Conservation (phyloP, 2,113 vertebrate species). For the Nothoprocta pentlandii region DNA sequence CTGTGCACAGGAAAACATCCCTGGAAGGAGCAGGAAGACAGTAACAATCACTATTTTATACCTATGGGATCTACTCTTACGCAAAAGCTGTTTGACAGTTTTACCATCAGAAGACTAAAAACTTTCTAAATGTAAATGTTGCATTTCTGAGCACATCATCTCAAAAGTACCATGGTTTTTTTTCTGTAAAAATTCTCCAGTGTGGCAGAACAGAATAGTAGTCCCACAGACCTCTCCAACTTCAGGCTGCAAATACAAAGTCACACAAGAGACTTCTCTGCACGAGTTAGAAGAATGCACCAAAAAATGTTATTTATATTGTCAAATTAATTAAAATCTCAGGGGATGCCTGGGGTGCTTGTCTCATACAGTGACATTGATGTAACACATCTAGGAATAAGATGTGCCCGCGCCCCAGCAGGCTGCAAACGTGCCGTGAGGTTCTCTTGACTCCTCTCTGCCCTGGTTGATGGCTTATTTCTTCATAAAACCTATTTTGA, state of each 20-base stretch:
- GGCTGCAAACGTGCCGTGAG: not conserved
- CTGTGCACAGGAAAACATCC: not conserved
- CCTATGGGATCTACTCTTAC: not conserved
- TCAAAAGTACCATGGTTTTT: not conserved
- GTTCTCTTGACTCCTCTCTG: not conserved
- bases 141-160: not conserved
- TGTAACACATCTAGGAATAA: conserved; percentile 21
- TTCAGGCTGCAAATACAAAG: not conserved
- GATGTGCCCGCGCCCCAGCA: not conserved
- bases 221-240: not conserved
- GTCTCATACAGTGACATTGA: not conserved
- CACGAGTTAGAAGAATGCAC: not conserved
- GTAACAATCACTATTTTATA: not conserved
- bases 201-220: not conserved
- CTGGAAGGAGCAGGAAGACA: not conserved
- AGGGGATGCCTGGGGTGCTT: not conserved
- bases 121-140: not conserved
- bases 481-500: not conserved
- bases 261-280: not conserved
- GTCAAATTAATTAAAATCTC: conserved; percentile 36
- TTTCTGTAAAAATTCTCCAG: not conserved
- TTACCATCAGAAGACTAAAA: not conserved
- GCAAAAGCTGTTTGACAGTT: not conserved
- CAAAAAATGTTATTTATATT: not conserved
- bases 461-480: not conserved